phyloP scores from a whole-genome alignment of 2,113 vertebrate species.

The Marmota monax region DNA sequence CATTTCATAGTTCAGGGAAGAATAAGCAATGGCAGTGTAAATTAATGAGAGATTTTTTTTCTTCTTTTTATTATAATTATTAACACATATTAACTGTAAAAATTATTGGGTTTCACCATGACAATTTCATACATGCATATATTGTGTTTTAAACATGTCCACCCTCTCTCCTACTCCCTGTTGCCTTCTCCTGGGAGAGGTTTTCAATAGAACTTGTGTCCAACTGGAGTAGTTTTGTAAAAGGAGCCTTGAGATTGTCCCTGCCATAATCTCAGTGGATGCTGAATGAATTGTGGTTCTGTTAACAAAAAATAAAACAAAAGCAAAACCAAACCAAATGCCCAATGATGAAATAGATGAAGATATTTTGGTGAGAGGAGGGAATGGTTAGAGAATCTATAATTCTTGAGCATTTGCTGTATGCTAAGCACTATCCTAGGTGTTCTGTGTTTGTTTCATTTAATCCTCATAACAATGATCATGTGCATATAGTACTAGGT shows the following conservation, averaged over 20 bases:
- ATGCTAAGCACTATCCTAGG: not conserved
- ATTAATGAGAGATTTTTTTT: not conserved
- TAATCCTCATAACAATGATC: not conserved
- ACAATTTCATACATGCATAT: not conserved
- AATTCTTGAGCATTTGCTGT: not conserved
- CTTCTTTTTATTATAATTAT: not conserved
- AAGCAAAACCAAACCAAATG: not conserved
- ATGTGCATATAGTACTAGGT: not conserved
- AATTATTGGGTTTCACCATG: not conserved
- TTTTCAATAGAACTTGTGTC: not conserved
- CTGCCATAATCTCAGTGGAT: not conserved
- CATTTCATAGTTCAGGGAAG: not conserved
- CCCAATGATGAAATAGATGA: not conserved
- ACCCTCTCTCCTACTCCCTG: not conserved
- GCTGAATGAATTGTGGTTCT: not conserved
- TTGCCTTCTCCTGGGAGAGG: not conserved
- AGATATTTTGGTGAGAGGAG: not conserved
- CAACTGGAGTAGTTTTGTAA: not conserved
- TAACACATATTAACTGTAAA: not conserved
- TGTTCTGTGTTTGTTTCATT: not conserved
- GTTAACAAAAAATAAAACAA: not conserved
- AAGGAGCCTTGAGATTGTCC: not conserved
- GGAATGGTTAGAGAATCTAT: not conserved
- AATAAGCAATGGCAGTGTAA: not conserved
- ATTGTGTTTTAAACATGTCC: not conserved